A percentile compares a stretch with the other conserved stretches of the same genome.
These are phyloP conservation scores for Austrolebias charrua DNA, from an alignment of 2,797 vertebrate genomes.

Conservation along the genomic window DNA sequence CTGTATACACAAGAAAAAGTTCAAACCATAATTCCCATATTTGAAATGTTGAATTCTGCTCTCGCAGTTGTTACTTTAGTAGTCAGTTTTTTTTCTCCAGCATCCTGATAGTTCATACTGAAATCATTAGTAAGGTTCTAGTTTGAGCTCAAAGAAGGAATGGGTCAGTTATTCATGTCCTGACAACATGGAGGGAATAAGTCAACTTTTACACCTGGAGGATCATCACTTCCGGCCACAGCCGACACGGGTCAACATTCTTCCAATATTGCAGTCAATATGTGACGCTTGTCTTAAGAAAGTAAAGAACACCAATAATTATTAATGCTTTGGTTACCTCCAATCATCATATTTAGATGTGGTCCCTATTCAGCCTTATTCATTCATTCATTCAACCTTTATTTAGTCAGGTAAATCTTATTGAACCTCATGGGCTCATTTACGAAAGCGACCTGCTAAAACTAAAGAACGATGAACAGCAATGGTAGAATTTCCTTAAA, in stretches of 20 bases:
- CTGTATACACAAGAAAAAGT: constrained; percentile 1
- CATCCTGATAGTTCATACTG: constrained; percentile 8
- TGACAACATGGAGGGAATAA: constrained; percentile 56
- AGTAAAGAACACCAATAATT: constrained; percentile 78
- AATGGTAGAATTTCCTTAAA: too few species aligned
- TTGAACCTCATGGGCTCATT: too few species aligned
- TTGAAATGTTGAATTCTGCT: neutral
- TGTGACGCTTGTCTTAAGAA: constrained; percentile 75
- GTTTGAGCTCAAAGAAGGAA: constrained; percentile 10
- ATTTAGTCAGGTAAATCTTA: too few species aligned
- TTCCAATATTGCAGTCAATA: constrained; percentile 76
- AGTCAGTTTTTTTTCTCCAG: neutral
- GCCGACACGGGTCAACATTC: constrained; percentile 76
- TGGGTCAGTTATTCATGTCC: constrained; percentile 41
- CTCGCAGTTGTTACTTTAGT: neutral
- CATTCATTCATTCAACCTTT: too few species aligned
- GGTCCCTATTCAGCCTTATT: constrained; percentile 42
- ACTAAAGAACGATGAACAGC: too few species aligned
- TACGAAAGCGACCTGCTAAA: too few species aligned
- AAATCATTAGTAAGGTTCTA: neutral
- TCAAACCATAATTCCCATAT: neutral
- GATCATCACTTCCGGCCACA: constrained; percentile 63
- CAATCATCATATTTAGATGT: constrained; percentile 58
- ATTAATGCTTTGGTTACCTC: constrained; percentile 70
- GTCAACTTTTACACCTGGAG: constrained; percentile 60